A percentile compares a stretch with the other conserved stretches of the same genome.
Evolutionary conservation across 2,888 invertebrate species (phyloP).

Genomic region (Brachyopa scutellaris): DNA sequence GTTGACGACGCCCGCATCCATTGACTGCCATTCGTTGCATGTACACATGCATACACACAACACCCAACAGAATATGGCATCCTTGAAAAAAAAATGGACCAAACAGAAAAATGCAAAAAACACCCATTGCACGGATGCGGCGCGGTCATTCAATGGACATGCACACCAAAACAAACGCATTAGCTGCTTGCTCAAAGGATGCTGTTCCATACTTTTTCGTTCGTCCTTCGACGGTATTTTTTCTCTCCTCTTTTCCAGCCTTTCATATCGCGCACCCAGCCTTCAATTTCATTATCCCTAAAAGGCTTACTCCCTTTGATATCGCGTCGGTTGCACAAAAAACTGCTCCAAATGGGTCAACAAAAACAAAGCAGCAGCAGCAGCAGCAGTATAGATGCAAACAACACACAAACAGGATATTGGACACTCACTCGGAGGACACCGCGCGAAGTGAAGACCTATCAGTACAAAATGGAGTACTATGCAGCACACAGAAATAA

Average conservation of each 20-base stretch:
- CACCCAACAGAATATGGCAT: conserved; percentile 36
- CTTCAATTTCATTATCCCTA: conserved; percentile 70
- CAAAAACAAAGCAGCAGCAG: conserved; percentile 24
- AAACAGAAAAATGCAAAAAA: conserved; percentile 56
- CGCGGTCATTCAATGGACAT: conserved; percentile 62
- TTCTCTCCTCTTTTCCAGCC: background rate
- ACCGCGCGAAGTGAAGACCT: conserved; percentile 23
- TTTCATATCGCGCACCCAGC: conserved; percentile 51
- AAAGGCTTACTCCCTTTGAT: conserved; percentile 67
- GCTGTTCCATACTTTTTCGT: conserved; percentile 6
- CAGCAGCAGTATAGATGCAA: conserved; percentile 35
- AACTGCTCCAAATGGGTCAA: conserved; percentile 61
- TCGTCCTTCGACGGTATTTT: conserved; percentile 14
- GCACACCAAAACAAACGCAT: conserved; percentile 70
- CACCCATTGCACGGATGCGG: conserved; percentile 60
- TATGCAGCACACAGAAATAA: conserved; percentile 17
- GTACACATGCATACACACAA: conserved; percentile 49
- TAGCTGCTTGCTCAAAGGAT: conserved; percentile 58
- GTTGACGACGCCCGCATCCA: conserved; percentile 53
- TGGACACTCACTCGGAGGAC: conserved; percentile 52
- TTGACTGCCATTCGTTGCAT: conserved; percentile 61
- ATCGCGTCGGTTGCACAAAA: conserved; percentile 55
- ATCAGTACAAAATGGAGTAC: conserved; percentile 62
- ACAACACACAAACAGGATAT: conserved; percentile 55
- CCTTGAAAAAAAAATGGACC: conserved; percentile 48